phyloP scores from a whole-genome alignment of 2,888 invertebrate genomes.

The Drosophila infuscata region DNA sequence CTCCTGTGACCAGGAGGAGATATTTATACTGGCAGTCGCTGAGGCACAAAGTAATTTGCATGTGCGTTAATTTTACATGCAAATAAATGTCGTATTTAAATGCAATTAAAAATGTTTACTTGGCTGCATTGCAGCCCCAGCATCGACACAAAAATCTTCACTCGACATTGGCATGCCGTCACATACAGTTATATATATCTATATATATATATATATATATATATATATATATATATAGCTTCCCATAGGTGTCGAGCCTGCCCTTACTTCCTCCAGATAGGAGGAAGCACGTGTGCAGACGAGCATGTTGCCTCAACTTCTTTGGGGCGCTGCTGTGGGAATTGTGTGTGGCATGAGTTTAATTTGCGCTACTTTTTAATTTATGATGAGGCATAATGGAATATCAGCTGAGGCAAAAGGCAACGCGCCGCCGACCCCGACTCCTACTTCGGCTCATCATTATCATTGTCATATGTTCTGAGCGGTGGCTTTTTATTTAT shows the following conservation, averaged over 20 bases:
- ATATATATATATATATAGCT: background rate
- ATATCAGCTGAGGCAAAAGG: slow-evolving; percentile 37
- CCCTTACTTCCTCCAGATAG: background rate
- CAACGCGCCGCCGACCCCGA: slow-evolving; percentile 1
- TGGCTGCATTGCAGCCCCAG: slow-evolving; percentile 60
- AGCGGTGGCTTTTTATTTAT: slow-evolving; percentile 21
- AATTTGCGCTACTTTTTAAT: slow-evolving; percentile 68
- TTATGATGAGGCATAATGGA: slow-evolving; percentile 59
- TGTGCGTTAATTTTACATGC: slow-evolving; percentile 83
- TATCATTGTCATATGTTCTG: slow-evolving; percentile 43
- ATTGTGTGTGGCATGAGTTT: slow-evolving; percentile 18
- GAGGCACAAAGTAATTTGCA: slow-evolving; percentile 79
- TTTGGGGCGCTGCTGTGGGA: slow-evolving; percentile 10
- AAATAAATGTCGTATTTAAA: slow-evolving; percentile 84
- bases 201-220: background rate
- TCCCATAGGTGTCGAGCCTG: background rate
- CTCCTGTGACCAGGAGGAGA: slow-evolving; percentile 5
- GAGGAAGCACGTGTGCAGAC: slow-evolving; percentile 43
- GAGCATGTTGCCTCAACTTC: slow-evolving; percentile 17
- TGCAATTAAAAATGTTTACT: slow-evolving; percentile 83
- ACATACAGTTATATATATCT: slow-evolving; percentile 7
- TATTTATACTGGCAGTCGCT: slow-evolving; percentile 56
- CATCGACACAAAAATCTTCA: slow-evolving; percentile 31
- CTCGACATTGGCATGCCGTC: slow-evolving; percentile 42
- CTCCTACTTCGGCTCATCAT: slow-evolving; percentile 33